phyloP scores from a whole-genome alignment of 23 tunicate genomes.

The Halocynthia aurantium region DNA sequence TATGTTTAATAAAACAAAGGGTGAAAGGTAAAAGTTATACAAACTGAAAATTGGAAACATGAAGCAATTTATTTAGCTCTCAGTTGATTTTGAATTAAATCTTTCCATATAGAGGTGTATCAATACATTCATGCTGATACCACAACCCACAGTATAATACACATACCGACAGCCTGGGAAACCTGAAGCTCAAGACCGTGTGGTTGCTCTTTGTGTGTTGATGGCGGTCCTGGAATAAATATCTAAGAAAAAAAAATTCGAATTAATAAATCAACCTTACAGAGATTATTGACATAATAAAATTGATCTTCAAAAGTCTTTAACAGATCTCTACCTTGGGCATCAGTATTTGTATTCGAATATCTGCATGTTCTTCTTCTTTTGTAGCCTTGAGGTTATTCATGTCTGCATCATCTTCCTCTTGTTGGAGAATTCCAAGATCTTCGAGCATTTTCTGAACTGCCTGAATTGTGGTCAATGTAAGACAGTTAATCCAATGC shows the following conservation, averaged over 20 bases:
- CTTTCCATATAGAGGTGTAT: not conserved
- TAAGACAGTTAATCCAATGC: slow-evolving; percentile 66
- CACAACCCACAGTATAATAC: no score
- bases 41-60: not conserved
- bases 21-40: not conserved
- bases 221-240: slow-evolving; percentile 40
- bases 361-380: slow-evolving; percentile 57
- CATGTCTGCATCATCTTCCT: slow-evolving; percentile 15
- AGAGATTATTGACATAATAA: no score
- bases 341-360: slow-evolving; percentile 75
- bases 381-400: not conserved
- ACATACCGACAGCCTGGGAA: slow-evolving; percentile 58
- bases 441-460: slow-evolving; percentile 87
- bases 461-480: slow-evolving; percentile 55
- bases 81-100: not conserved
- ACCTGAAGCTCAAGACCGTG: slow-evolving; percentile 68
- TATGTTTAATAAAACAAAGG: not conserved
- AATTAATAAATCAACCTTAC: no score
- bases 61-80: not conserved
- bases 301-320: no score
- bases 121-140: not conserved
- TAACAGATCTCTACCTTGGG: slow-evolving; percentile 46
- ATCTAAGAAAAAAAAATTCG: slow-evolving; percentile 48
- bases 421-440: slow-evolving; percentile 40
- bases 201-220: slow-evolving; percentile 33